Base-by-base conservation (phyloP, 1,140 invertebrate genomes). In the Samia ricini region DNA sequence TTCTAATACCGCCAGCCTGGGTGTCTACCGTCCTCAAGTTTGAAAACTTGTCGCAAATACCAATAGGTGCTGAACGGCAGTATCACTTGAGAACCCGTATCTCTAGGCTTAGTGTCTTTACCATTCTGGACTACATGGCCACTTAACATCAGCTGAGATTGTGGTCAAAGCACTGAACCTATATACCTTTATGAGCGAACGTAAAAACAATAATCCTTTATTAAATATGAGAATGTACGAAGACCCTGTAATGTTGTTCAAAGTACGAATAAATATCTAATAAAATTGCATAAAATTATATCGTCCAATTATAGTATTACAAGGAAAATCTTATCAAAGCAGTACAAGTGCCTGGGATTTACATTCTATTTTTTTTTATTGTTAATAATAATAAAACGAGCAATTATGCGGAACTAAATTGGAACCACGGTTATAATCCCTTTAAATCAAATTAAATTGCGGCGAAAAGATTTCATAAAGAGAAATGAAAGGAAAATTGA, bases 401-500 rank as follows among this genome's bases (percentile, higher is more conserved):
- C 61, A 60, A 68, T 42, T 60, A 33, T 29, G 26, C 54, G 21
- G 59, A 29, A 56, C 49, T 48, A 49, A 42, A 42, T 42, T 42
- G 33, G 12, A 58, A 42, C 33, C 33, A 42, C 33, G 10, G n/a
- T 42, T 42, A 33, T 58, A 64, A 61, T 60, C 59, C 36, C 49
- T 66, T 51, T 54, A 60, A 64, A 22, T 58, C 21, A 64, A 68
- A 68, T 68, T 61, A 68, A 68, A 64, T 64, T 64, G 50, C n/a
- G 54, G n/a, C n/a, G 52, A 62, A 64, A 58, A 61, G 61, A 57
- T 64, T 64, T 68, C 56, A 20, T 55, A 29, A 56, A 57, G 33
- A 22, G 26, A 58, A 42, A 63, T 60, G 33, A 56, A 60, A 42
- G 33, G 33, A 42, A 42, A 42, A 42, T 42, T 42, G 33, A 12